Evolutionary conservation across 2,888 invertebrate species (phyloP), one percentile per base, ranked within the genome.

Genomic region (Hypomecis atomaria): DNA sequence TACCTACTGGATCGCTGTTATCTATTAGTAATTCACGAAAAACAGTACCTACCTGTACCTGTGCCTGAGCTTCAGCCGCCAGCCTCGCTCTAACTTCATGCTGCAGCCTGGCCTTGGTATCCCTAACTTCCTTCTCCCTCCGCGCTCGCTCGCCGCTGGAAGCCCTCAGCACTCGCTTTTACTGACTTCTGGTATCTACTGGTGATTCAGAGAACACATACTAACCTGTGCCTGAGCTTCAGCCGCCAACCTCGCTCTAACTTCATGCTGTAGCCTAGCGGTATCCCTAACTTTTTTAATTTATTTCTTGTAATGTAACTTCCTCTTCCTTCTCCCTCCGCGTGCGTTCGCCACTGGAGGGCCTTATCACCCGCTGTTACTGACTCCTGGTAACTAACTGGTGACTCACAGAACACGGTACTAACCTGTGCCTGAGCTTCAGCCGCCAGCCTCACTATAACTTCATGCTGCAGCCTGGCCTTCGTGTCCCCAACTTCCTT

Each of bases 301-400:
- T n/a, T n/a, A n/a, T n/a, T n/a, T n/a, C n/a, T n/a, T n/a, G n/a
- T n/a, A n/a, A n/a, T n/a, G n/a, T n/a, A n/a, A n/a, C n/a, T n/a
- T n/a, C n/a, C n/a, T n/a, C n/a, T n/a, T 95, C 94, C 5, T 93
- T 93, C 73, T 94, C 94, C 6, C 95, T 74, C 48, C 94, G 71
- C 58, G 92, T 93, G 84, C 73, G 93, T 94, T 23, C 94, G 84
- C 11, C 96, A 85, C 80, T 96, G 96, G 86, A 95, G 96, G 1
- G 96, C 95, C 74, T 96, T 95, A 36, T 94, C 94, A 0, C 95
- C 95, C 0, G 94, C 95, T 0, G 96, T 95, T 75, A 96, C 94
- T 33, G 95, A 94, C 9, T n/a, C n/a, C 23, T 23, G 23, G 1
- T 23, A 23, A 2, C 23, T 23, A n/a, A 23, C 3, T 23, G 3